A percentile compares a stretch with the other conserved stretches of the same genome.
phyloP scores from a whole-genome alignment of 1,140 invertebrate genomes.

The Yoshiicerus persimilis region DNA sequence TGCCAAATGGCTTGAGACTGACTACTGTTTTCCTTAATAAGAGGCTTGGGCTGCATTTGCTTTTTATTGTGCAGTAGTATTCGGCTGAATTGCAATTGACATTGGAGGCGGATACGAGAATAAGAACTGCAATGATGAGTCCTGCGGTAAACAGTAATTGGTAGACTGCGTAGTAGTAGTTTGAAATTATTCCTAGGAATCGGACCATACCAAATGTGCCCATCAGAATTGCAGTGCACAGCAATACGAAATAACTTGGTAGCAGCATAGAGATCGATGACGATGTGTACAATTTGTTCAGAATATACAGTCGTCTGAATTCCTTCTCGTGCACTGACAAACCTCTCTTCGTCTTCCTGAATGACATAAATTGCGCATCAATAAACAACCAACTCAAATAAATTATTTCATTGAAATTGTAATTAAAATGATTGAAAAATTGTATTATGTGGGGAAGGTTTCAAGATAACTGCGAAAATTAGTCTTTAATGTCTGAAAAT shows the following conservation, averaged over 20 bases:
- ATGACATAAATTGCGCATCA: neutral
- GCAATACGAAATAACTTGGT: neutral
- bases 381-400: too few relatives aligned
- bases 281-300: neutral
- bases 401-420: too few relatives aligned
- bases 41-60: neutral
- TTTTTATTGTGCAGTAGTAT: neutral
- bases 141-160: neutral
- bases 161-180: neutral
- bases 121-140: neutral
- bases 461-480: too few relatives aligned
- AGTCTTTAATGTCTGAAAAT: too few relatives aligned
- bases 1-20: neutral
- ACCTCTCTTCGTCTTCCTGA: neutral
- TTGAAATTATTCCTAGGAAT: neutral
- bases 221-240: neutral
- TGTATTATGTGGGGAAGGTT: too few relatives aligned
- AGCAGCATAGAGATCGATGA: neutral
- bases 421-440: too few relatives aligned
- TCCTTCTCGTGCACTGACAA: neutral
- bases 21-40: neutral
- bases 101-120: neutral
- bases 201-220: neutral
- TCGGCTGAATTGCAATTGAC: neutral
- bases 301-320: neutral